A percentile compares a stretch with the other conserved stretches of the same genome.
phyloP scores from a whole-genome alignment of 2,797 vertebrate species.

The Pyrocephalus nanus region DNA sequence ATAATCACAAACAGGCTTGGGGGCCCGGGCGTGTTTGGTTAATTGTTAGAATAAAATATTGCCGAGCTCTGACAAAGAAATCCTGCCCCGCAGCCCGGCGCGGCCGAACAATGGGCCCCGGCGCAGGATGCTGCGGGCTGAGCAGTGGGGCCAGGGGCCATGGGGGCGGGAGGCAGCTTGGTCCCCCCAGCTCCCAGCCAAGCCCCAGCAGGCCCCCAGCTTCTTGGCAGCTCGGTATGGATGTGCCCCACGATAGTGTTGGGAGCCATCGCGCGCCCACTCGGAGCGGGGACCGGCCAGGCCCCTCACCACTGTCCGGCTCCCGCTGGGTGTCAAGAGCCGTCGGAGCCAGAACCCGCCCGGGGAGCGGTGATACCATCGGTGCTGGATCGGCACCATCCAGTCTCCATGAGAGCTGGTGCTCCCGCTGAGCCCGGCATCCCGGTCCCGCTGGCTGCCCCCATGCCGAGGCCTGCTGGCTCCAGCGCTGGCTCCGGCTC shows the following conservation, averaged over 20 bases:
- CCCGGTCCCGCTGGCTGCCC: rapidly evolving
- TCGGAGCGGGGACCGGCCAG: rapidly evolving
- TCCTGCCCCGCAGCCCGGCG: conserved; percentile 28
- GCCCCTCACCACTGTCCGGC: background rate
- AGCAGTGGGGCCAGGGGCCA: background rate
- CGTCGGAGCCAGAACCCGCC: rapidly evolving
- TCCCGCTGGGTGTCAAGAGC: background rate
- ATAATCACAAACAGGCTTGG: conserved; percentile 67
- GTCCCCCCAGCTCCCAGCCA: background rate
- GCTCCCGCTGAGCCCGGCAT: background rate
- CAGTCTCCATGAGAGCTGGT: background rate
- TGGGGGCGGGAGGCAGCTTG: background rate
- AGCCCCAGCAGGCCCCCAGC: background rate
- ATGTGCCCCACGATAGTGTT: rapidly evolving
- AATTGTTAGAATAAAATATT: conserved; percentile 67
- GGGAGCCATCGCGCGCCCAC: rapidly evolving
- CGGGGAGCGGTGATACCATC: background rate
- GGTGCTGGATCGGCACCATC: background rate
- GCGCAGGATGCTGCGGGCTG: conserved; percentile 5
- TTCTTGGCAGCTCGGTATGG: background rate
- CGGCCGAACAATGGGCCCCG: conserved; percentile 36
- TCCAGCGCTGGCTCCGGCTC: background rate
- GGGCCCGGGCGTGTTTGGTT: conserved; percentile 48
- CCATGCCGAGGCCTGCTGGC: rapidly evolving
- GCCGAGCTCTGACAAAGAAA: conserved; percentile 52